phyloP scores from a whole-genome alignment of 2,113 vertebrate genomes.

The Crypturellus undulatus region DNA sequence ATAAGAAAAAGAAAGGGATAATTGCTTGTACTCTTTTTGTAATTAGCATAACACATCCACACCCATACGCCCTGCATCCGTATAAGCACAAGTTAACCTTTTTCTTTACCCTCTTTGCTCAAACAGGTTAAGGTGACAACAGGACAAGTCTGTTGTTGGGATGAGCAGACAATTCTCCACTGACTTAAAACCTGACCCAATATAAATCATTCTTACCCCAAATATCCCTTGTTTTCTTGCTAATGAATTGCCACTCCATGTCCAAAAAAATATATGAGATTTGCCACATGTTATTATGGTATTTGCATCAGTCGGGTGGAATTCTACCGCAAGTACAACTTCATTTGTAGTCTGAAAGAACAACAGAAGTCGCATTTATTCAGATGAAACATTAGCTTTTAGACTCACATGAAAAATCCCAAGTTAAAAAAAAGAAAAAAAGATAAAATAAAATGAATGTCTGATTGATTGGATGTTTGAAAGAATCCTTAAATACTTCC shows the following conservation, averaged over 20 bases:
- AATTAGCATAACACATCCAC: neutral
- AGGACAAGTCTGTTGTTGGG: fast-evolving
- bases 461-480: neutral
- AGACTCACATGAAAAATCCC: neutral
- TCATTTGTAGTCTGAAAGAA: slow-evolving; percentile 88
- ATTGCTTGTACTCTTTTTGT: neutral
- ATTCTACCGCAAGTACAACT: slow-evolving; percentile 94
- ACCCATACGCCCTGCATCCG: neutral
- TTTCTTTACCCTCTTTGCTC: neutral
- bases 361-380: slow-evolving; percentile 13
- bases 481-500: neutral
- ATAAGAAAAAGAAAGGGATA: slow-evolving; percentile 22
- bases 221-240: slow-evolving; percentile 97
- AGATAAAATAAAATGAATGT: neutral
- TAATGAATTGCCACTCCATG: slow-evolving; percentile 92
- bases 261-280: slow-evolving; percentile 99
- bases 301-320: slow-evolving; percentile 93
- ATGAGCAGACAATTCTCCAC: neutral
- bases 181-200: neutral
- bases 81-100: neutral
- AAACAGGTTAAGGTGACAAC: neutral
- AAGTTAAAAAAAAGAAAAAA: neutral
- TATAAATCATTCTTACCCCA: slow-evolving; percentile 84
- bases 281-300: slow-evolving; percentile 98
- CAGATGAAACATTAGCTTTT: neutral